Evolutionary conservation across 2,888 invertebrate species (phyloP).

Genomic region (Lycia hirtaria): DNA sequence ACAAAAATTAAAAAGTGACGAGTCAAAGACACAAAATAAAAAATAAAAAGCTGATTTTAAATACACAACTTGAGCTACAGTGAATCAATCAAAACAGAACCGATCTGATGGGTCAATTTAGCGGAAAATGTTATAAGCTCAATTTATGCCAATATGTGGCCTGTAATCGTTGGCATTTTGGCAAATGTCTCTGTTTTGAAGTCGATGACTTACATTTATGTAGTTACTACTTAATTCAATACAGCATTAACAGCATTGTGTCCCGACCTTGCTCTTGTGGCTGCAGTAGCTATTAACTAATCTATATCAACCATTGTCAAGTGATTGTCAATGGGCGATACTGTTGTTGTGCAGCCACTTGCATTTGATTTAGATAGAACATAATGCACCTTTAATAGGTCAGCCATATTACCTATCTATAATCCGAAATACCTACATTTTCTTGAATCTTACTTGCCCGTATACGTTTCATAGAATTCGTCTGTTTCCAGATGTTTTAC

Average conservation of each 20-base stretch:
- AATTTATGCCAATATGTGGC: neutral
- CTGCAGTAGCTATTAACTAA: conserved; percentile 6
- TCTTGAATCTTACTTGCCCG: no score
- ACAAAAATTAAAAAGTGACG: no score
- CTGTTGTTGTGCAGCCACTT: neutral
- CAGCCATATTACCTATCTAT: no score
- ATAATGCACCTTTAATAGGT: no score
- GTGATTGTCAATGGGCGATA: no score
- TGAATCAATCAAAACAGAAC: no score
- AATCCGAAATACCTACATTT: no score
- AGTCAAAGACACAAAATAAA: no score
- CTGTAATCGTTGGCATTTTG: neutral
- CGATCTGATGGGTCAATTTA: neutral
- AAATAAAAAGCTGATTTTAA: no score
- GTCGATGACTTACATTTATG: neutral
- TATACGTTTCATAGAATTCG: no score
- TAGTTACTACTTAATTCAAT: neutral
- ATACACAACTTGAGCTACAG: no score
- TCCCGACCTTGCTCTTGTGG: conserved; percentile 33
- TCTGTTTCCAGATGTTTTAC: no score
- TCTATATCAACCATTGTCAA: conserved; percentile 17
- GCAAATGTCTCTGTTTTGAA: neutral
- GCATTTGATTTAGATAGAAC: neutral
- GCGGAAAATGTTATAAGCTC: neutral
- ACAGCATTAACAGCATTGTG: conserved; percentile 22